These are phyloP conservation scores for Lycaena phlaeas DNA, from an alignment of 2,888 invertebrate genomes.

Conservation along the genomic window DNA sequence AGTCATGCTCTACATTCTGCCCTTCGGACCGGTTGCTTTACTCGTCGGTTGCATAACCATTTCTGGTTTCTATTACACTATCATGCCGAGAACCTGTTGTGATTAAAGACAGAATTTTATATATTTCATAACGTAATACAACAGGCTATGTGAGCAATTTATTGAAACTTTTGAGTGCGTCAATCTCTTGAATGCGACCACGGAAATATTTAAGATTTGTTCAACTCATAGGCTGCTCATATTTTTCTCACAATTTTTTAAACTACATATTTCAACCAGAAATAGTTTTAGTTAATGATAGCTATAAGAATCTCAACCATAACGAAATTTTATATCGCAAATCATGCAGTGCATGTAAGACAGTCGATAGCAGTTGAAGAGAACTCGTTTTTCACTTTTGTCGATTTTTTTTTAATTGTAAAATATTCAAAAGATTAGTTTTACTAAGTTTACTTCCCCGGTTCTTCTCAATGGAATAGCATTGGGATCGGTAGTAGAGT, in stretches of 20 bases:
- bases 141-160: background rate
- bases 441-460: no score
- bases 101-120: constrained; percentile 6
- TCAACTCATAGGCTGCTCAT: background rate
- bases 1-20: constrained; percentile 30
- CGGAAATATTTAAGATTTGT: background rate
- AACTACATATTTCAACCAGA: background rate
- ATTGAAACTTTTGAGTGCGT: background rate
- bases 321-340: no score
- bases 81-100: constrained; percentile 7
- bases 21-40: constrained; percentile 30
- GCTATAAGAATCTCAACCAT: no score
- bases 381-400: no score
- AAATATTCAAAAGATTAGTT: no score
- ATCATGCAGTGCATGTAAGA: no score
- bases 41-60: constrained; percentile 17
- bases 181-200: background rate
- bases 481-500: no score
- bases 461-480: no score
- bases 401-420: no score
- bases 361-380: no score
- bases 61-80: constrained; percentile 10
- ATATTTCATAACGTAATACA: constrained; percentile 2
- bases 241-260: background rate
- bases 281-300: no score